Base-by-base conservation (phyloP, 2,888 invertebrate genomes). In the Agrotis segetum region DNA sequence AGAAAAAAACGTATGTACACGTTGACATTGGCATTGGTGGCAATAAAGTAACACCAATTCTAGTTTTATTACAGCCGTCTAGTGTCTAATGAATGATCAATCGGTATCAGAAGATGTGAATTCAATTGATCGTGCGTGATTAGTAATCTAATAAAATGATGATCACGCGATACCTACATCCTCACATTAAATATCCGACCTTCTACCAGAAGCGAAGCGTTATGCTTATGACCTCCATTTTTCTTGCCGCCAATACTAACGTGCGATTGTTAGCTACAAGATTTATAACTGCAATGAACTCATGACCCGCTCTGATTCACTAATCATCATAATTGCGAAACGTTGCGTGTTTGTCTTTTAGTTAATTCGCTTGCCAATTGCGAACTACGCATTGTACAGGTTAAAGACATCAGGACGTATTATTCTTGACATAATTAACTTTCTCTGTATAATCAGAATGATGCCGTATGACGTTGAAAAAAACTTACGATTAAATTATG, bases 211-310 rank as follows among this genome's bases (percentile, higher is more conserved):
- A 73, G 56, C 60, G 73, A 69, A 71, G 71, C 66, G 68, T 75
- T 74, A 72, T 76, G 75, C 67, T 75, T 74, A 72, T 74, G 75
- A 83, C 79, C 83, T 82, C 62, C 73, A 72, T 77, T 76, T 67
- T 72, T 80, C 77, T 79, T 73, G 47, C 50, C 50, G 50, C 49
- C 67, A 80, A 79, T 77, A 71, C 49, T 67, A 66, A 58, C 70
- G 49, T 67, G 68, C 74, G 64, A 78, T 80, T 79, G 69, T 71
- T 78, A 53, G 3, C 17, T 34, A 55, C 40, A 74, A 83, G 80
- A 82, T 74, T 77, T 78, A 79, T 77, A 83, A 82, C 67, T 81
- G 77, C 67, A 71, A 40, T 73, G 52, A 81, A 82, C 81, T 65
- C 74, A 44, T 82, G 81, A 85, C 82, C 82, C 78, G 74, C 50